These are phyloP conservation scores for Limosa lapponica DNA, from an alignment of 2,797 vertebrate species.

Conservation along the genomic window DNA sequence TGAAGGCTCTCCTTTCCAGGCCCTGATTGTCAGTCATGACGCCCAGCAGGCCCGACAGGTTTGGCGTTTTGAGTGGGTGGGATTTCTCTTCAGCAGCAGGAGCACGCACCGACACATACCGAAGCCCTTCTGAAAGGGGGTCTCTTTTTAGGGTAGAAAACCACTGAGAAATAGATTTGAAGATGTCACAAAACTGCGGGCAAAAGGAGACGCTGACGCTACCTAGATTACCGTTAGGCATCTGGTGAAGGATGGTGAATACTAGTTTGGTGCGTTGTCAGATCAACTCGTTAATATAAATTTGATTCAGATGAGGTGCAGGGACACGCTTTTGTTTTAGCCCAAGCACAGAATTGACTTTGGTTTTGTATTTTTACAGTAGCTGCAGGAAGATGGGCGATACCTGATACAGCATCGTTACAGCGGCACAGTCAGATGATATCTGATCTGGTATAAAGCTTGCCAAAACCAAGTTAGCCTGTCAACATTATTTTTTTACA, in stretches of 20 bases:
- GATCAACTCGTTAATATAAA: background rate
- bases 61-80: rapidly evolving
- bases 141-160: background rate
- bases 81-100: background rate
- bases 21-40: background rate
- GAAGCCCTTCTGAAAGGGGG: background rate
- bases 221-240: background rate
- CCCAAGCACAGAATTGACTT: background rate
- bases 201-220: background rate
- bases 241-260: background rate
- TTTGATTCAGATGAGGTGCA: background rate
- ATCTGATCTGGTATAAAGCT: background rate
- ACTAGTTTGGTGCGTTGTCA: background rate
- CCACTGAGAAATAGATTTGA: rapidly evolving
- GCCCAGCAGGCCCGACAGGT: background rate
- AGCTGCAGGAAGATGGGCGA: background rate
- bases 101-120: background rate
- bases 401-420: background rate
- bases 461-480: background rate
- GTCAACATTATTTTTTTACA: background rate
- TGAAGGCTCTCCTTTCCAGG: background rate
- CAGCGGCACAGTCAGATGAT: background rate
- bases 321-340: background rate
- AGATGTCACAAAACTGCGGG: background rate
- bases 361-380: background rate